Evolutionary conservation across 2,888 invertebrate genomes (phyloP).

Genomic region (Callyntrura sp.): DNA sequence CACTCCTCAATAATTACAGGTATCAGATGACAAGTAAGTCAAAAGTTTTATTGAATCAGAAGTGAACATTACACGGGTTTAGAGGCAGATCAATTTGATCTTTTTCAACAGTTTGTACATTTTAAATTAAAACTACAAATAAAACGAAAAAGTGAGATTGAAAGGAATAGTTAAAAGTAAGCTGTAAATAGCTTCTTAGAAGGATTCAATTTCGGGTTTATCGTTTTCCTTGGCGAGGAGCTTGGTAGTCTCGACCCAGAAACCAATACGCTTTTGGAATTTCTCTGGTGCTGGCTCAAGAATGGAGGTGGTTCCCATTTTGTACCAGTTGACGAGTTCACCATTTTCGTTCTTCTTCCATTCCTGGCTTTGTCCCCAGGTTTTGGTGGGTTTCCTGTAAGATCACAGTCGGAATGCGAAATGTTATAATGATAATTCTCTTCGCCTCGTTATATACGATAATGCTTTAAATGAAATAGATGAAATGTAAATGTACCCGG

Average conservation of each 20-base stretch:
- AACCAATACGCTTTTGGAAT: conserved; percentile 64
- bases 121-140: conserved; percentile 22
- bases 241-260: conserved; percentile 71
- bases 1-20: background rate
- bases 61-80: background rate
- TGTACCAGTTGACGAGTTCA: conserved; percentile 60
- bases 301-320: conserved; percentile 34
- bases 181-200: conserved; percentile 25
- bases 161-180: background rate
- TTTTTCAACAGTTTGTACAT: conserved; percentile 5
- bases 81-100: background rate
- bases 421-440: too few species aligned
- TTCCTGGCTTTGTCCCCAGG: conserved; percentile 79
- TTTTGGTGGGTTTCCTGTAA: conserved; percentile 80
- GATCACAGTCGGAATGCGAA: background rate
- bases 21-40: background rate
- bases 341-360: conserved; percentile 75
- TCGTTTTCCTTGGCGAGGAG: conserved; percentile 76
- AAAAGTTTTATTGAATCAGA: background rate
- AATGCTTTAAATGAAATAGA: background rate
- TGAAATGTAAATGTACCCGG: conserved; percentile 63
- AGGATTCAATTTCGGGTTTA: conserved; percentile 64
- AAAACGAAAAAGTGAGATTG: conserved; percentile 16
- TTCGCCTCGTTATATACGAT: background rate
- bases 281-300: conserved; percentile 58